Evolutionary conservation across 2,113 vertebrate species (phyloP).

Genomic region (Excalfactoria chinensis): DNA sequence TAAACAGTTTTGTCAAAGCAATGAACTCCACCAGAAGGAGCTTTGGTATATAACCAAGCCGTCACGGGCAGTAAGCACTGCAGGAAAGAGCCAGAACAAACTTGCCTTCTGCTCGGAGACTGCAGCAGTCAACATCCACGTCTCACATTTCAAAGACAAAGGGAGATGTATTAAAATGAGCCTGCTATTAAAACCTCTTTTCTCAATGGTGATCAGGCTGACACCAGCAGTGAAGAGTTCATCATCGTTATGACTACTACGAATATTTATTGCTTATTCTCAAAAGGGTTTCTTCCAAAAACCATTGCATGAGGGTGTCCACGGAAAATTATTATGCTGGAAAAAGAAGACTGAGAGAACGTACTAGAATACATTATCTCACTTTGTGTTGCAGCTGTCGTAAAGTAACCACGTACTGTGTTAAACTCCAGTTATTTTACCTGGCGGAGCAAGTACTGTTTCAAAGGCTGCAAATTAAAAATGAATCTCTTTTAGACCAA

Average conservation of each 20-base stretch:
- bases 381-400: background rate
- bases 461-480: background rate
- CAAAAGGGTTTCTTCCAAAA: background rate
- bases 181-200: background rate
- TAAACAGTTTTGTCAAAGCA: background rate
- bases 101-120: background rate
- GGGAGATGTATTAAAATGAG: rapidly evolving
- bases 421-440: background rate
- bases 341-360: background rate
- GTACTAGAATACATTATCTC: background rate
- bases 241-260: background rate
- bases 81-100: background rate
- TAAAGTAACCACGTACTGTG: background rate
- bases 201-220: background rate
- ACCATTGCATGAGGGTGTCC: background rate
- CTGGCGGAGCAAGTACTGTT: background rate
- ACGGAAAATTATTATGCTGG: background rate
- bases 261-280: background rate
- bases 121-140: background rate
- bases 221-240: background rate
- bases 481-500: background rate
- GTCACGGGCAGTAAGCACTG: background rate
- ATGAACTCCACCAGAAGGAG: background rate
- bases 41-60: background rate
- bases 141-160: background rate